These are phyloP conservation scores for Mormyrus hasselquistii DNA, from an alignment of 2,797 vertebrate species.

Conservation along the genomic window DNA sequence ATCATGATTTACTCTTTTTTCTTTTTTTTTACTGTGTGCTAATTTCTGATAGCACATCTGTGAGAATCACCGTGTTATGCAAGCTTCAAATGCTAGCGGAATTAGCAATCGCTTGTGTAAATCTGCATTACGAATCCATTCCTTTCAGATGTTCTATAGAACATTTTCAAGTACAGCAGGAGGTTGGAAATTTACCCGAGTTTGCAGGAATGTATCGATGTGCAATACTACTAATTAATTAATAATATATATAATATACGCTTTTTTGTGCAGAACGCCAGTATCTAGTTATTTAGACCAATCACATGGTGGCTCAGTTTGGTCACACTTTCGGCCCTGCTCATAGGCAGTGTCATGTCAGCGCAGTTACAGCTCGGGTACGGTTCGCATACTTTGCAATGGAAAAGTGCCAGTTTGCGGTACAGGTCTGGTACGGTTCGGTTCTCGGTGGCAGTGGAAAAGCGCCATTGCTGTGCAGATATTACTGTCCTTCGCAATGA, in stretches of 20 bases:
- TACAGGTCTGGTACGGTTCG: background rate
- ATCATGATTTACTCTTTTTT: background rate
- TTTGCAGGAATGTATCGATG: background rate
- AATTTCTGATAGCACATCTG: background rate
- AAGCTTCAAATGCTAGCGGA: background rate
- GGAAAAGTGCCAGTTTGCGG: background rate
- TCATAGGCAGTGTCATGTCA: background rate
- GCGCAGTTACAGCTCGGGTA: background rate
- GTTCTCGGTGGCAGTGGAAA: background rate
- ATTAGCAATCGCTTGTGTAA: background rate
- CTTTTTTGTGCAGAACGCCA: background rate
- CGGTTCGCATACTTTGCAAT: background rate
- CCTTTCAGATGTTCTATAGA: background rate
- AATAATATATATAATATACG: background rate
- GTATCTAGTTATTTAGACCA: background rate
- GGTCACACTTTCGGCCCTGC: background rate
- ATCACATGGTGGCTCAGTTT: background rate
- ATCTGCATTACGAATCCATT: background rate
- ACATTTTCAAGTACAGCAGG: background rate
- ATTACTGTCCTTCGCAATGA: background rate
- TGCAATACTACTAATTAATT: background rate
- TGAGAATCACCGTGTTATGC: background rate
- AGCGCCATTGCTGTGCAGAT: background rate
- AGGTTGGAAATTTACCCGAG: background rate
- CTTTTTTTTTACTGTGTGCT: background rate